Base-by-base conservation (phyloP, 2,113 vertebrate species). In the Copsychus sechellarum region DNA sequence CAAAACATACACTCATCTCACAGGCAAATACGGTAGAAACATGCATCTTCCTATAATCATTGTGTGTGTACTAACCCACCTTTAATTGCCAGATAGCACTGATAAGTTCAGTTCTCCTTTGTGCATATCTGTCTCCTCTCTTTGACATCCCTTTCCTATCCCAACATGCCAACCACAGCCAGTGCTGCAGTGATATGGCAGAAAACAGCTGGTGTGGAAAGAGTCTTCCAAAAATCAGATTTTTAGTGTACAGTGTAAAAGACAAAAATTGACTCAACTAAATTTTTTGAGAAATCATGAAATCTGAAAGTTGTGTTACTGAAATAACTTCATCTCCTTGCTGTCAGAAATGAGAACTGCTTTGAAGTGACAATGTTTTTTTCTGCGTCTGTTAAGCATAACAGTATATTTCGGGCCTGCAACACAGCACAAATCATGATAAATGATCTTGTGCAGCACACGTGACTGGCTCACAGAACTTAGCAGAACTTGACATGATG, bases 351-450 rank as follows among this genome's bases (percentile, higher is more conserved):
- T 14, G 16, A 74, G 20, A 57, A 56, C 43, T 76, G 14, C 17
- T 80, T 80, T 72, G 40, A 31, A 72, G 53, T 8, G 31, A 7
- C 19, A 51, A 4, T 25, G n/a, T 3, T 43, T 92, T 51, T 66
- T 71, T 18, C 26, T 85, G 4, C 19, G 7, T 47, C 48, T 93
- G 9, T 54, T 69, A 6, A 10, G 3, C 7, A 80, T 16, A 72
- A 5, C 14, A 57, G 8, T 26, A 5, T 18, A 22, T 72, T 77
- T 80, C 14, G 28, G 45, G 7, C 7, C 24, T 48, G 19, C 17
- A 43, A 25, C 29, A 71, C 14, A 56, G 12, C 14, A 64, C 22
- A 42, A 61, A n/a, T 2, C 6, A 17, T 0, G 0, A 21, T 20
- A 82, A 85, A 80, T 17, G 22, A n/a, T 47, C 22, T 72, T 51